phyloP scores from a whole-genome alignment of 2,113 vertebrate species.

The Pterophyllum scalare region DNA sequence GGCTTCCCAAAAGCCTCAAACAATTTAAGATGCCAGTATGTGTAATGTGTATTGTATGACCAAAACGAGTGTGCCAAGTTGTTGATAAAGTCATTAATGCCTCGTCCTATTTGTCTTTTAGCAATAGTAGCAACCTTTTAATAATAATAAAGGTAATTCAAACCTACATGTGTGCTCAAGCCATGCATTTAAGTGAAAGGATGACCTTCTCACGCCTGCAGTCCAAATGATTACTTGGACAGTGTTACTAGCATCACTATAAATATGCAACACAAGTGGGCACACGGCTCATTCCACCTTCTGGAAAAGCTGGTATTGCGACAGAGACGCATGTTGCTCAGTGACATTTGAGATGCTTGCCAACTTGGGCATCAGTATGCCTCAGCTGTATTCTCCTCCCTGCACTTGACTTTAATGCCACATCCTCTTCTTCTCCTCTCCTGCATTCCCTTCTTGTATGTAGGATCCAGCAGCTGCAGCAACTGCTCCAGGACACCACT shows the following conservation, averaged over 20 bases:
- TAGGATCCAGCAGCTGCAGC: conserved; percentile 93
- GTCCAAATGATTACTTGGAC: neutral
- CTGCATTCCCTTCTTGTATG: conserved; percentile 28
- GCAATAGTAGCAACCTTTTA: neutral
- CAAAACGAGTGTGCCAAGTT: neutral
- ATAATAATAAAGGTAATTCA: neutral
- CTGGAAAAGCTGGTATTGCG: neutral
- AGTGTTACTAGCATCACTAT: neutral
- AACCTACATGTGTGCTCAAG: neutral
- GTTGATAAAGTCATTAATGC: neutral
- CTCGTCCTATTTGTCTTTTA: neutral
- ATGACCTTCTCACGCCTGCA: conserved; percentile 16
- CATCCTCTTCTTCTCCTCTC: neutral
- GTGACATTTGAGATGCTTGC: conserved; percentile 20
- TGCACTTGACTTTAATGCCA: conserved; percentile 12
- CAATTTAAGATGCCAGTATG: neutral
- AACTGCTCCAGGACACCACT: conserved; percentile 92
- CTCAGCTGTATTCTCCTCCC: neutral
- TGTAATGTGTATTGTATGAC: neutral
- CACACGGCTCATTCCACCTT: neutral
- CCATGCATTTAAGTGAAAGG: neutral
- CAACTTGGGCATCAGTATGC: conserved; percentile 8
- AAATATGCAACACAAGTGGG: neutral
- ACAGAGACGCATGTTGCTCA: neutral
- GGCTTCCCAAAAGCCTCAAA: neutral